These are phyloP conservation scores for Plecturocebus donacophilus DNA, from an alignment of 2,113 vertebrate species.

Conservation along the genomic window DNA sequence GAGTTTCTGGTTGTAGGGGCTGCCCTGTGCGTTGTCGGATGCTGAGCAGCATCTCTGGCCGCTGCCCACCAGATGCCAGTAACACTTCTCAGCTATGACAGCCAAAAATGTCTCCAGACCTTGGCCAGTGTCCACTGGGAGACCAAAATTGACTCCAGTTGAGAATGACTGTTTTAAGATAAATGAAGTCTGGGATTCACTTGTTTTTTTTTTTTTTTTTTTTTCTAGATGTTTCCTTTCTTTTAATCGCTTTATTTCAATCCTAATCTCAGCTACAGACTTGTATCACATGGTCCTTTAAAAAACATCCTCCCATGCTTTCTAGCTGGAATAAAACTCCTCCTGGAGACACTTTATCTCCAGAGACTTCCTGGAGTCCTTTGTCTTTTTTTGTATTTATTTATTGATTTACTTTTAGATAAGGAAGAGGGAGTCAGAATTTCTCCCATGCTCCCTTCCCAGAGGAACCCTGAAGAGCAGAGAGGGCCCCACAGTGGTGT, in stretches of 20 bases:
- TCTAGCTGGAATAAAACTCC: neutral
- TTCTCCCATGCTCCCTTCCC: neutral
- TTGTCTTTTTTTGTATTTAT: neutral
- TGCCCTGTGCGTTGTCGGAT: neutral
- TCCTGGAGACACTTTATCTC: neutral
- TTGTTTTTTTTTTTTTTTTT: neutral
- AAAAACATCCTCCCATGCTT: neutral
- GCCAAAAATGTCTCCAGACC: neutral
- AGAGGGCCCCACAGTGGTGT: neutral
- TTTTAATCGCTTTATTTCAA: neutral
- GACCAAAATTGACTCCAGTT: neutral
- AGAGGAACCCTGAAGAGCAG: neutral
- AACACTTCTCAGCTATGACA: neutral
- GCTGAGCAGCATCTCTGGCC: neutral
- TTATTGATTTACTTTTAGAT: neutral
- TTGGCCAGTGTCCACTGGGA: neutral
- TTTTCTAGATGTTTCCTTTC: neutral
- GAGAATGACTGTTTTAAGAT: neutral
- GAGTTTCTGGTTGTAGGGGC: neutral
- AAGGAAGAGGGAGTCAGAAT: neutral
- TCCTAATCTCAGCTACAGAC: neutral
- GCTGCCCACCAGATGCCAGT: neutral
- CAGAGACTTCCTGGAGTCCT: neutral
- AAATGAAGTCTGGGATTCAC: slow-evolving; percentile 31
- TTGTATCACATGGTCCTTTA: neutral